Evolutionary conservation across 2,888 invertebrate species (phyloP).

Genomic region (Furcula furcula): DNA sequence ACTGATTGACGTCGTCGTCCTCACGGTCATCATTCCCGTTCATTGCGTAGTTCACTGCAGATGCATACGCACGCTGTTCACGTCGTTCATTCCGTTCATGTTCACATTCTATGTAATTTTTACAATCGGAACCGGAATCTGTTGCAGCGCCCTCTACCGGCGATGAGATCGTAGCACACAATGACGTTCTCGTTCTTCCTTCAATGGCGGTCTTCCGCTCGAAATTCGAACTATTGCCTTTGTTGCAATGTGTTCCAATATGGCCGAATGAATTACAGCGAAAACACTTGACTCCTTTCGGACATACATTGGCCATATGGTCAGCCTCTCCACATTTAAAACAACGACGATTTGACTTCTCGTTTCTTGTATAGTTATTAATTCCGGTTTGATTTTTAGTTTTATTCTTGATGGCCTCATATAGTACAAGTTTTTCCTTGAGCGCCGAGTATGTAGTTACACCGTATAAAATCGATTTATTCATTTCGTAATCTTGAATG

Average conservation of each 20-base stretch:
- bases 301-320: conserved; percentile 4
- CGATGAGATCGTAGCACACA: no score
- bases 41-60: neutral
- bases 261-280: conserved; percentile 13
- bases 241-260: conserved; percentile 2
- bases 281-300: conserved; percentile 14
- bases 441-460: conserved; percentile 12
- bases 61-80: neutral
- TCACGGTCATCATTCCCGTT: neutral
- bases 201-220: no score
- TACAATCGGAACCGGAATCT: neutral
- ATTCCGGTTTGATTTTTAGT: neutral
- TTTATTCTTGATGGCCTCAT: conserved; percentile 11
- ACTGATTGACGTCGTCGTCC: no score
- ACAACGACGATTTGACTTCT: neutral
- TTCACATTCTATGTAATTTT: neutral
- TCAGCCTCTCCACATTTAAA: conserved; percentile 13
- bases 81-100: neutral
- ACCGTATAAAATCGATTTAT: conserved; percentile 23
- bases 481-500: conserved; percentile 16
- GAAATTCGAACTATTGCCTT: no score
- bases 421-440: conserved; percentile 16
- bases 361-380: no score
- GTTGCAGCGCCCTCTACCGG: no score
- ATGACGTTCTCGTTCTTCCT: no score